These are phyloP conservation scores for Hypothenemus hampei DNA, from an alignment of 1,140 invertebrate species.

Conservation along the genomic window DNA sequence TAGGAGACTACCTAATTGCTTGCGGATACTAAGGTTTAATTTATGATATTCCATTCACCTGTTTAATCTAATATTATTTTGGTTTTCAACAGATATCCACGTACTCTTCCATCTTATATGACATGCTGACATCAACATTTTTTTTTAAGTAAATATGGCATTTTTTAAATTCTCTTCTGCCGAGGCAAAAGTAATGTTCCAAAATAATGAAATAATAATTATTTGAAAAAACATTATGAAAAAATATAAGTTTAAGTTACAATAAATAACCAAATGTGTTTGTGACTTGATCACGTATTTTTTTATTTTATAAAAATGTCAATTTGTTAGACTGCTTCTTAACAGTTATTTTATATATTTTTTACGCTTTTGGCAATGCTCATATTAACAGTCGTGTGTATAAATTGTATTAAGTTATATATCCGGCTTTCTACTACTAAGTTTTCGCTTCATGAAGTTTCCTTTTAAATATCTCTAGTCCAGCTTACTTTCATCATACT, in stretches of 20 bases:
- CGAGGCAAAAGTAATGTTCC: neutral
- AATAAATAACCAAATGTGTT: too few species aligned
- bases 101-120: conserved; percentile 38
- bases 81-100: conserved; percentile 41
- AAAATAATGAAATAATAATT: conserved; percentile 9
- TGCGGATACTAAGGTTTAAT: conserved; percentile 83
- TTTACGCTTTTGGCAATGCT: conserved; percentile 6
- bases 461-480: conserved; percentile 46
- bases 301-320: conserved; percentile 9
- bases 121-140: conserved; percentile 42
- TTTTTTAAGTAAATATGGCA: too few species aligned
- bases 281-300: conserved; percentile 21
- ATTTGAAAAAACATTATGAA: too few species aligned
- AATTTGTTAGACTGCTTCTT: conserved; percentile 11
- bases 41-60: too few species aligned
- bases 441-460: conserved; percentile 40
- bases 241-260: too few species aligned
- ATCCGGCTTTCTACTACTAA: conserved; percentile 15
- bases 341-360: conserved; percentile 11
- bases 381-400: conserved; percentile 12
- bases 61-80: conserved; percentile 4
- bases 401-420: conserved; percentile 15
- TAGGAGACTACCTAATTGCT: conserved; percentile 91
- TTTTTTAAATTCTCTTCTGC: too few species aligned
- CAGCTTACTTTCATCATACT: conserved; percentile 38